Conservation (phyloP, 2,797 vertebrate genomes). For the Atherinosoma microstoma region DNA sequence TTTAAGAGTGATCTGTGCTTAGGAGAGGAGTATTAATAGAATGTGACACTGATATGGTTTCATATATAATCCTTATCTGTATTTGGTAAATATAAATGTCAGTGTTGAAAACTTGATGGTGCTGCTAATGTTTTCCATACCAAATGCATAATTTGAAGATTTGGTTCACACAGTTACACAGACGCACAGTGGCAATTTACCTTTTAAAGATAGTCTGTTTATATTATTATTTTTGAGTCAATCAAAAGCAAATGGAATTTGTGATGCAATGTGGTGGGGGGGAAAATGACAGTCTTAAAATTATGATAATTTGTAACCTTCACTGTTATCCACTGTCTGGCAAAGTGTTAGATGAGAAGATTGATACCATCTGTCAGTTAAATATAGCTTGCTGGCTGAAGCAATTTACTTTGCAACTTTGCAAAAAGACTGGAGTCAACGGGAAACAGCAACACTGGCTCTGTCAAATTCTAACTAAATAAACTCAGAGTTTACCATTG, state of each 20-base stretch:
- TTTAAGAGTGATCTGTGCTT: slow-evolving; percentile 25
- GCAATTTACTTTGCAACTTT: background rate
- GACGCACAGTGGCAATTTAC: background rate
- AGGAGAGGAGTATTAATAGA: slow-evolving; percentile 1
- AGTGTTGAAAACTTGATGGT: slow-evolving; percentile 15
- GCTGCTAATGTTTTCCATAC: slow-evolving; percentile 6
- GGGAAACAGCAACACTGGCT: slow-evolving; percentile 3
- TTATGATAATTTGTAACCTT: slow-evolving; percentile 5
- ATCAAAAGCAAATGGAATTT: slow-evolving; percentile 1
- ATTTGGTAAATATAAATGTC: slow-evolving; percentile 22
- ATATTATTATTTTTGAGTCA: background rate
- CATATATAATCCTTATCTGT: slow-evolving; percentile 41
- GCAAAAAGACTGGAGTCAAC: slow-evolving; percentile 11
- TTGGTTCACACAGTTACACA: slow-evolving; percentile 5
- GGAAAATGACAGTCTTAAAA: background rate
- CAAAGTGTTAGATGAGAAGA: slow-evolving; percentile 13
- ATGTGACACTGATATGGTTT: background rate
- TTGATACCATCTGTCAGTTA: slow-evolving; percentile 1
- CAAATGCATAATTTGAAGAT: background rate
- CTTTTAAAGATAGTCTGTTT: background rate
- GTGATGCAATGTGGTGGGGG: background rate
- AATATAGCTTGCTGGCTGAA: slow-evolving; percentile 7
- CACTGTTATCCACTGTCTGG: slow-evolving; percentile 3
- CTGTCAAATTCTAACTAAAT: background rate
- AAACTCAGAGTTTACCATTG: slow-evolving; percentile 8